Evolutionary conservation across 2,113 vertebrate genomes (phyloP), one percentile per base, ranked within the genome.

Genomic region (Eudorcas thomsonii): DNA sequence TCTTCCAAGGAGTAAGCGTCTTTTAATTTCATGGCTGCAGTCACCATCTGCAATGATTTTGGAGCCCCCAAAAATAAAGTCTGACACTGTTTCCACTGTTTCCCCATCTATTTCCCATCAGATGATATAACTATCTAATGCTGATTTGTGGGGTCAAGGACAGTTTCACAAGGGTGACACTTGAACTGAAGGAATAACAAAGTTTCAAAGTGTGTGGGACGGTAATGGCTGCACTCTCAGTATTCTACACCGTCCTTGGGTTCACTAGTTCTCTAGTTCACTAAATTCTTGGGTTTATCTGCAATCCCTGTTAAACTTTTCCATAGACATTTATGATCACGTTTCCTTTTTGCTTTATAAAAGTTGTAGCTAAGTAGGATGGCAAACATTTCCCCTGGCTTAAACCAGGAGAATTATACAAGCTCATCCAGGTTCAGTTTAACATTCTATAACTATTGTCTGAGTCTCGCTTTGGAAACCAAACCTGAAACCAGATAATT

Each of bases 401-500:
- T 94, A 91, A 96, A 43, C 84, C 64, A 62, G 52, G 30, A 96
- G 88, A 96, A 97, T 81, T 90, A 84, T 9, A 94, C 52, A 93
- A 89, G 90, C 21, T 77, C 8, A 0, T 17, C 21, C 57, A 85
- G 83, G 62, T 94, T 94, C 54, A 59, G n/a, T 28, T 74, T 64
- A 80, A 90, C 54, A 64, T 93, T 97, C 80, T 96, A 3, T 60
- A 81, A 88, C 96, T 80, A 96, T 97, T 98, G 93, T 97, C 60
- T 97, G 80, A 88, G 78, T 77, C 87, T 91, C 0, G 0, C 85
- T 91, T 98, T 96, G 84, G 92, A 98, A 98, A 98, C 93, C 78
- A 97, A 97, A 83, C 54, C 96, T 91, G 98, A 98, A 97, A 92
- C 98, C 91, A 87, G 97, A 97, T 96, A 71, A 97, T 97, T 96